Evolutionary conservation across 2,797 vertebrate species (phyloP).

Genomic region (Iguana delicatissima): DNA sequence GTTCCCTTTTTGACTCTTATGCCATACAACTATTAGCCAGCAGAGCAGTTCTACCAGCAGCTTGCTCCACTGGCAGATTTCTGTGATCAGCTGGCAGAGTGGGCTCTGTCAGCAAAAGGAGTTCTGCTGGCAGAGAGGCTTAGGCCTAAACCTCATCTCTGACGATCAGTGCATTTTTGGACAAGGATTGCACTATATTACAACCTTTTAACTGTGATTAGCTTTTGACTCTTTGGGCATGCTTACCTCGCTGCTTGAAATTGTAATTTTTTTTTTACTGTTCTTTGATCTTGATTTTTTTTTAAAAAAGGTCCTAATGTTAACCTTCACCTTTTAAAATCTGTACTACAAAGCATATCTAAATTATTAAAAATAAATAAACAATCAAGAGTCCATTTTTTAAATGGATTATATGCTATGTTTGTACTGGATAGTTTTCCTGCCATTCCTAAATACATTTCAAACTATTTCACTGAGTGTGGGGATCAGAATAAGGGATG

Average conservation of each 20-base stretch:
- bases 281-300: not conserved
- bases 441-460: not conserved
- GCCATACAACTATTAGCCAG: too few species aligned
- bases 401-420: too few species aligned
- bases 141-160: too few species aligned
- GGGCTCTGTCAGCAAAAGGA: too few species aligned
- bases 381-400: not conserved
- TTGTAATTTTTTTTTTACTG: not conserved
- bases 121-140: too few species aligned
- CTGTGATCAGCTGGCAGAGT: too few species aligned
- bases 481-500: too few species aligned
- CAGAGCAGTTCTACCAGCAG: too few species aligned
- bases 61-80: too few species aligned
- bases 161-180: too few species aligned
- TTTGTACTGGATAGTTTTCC: not conserved
- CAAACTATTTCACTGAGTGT: not conserved
- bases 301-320: not conserved
- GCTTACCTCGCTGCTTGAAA: not conserved
- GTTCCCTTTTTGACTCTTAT: too few species aligned
- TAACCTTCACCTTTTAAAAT: not conserved
- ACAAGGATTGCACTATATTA: too few species aligned
- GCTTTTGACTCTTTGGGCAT: not conserved
- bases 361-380: not conserved
- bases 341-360: not conserved
- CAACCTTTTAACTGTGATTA: not conserved